phyloP scores from a whole-genome alignment of 2,797 vertebrate genomes.

The Psittacula echo region DNA sequence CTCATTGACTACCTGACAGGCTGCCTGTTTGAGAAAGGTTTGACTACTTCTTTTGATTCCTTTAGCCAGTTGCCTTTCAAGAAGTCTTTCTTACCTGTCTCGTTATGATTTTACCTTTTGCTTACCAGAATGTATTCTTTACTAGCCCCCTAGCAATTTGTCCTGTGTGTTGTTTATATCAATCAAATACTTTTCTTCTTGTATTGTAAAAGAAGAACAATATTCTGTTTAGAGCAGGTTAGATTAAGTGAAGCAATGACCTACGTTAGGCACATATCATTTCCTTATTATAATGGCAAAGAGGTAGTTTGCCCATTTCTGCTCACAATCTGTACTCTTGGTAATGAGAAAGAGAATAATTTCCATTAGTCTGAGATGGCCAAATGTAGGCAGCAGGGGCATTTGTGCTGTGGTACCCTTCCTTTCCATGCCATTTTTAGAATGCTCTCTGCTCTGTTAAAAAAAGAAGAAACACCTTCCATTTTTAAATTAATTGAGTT shows the following conservation, averaged over 20 bases:
- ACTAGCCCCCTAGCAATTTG: neutral
- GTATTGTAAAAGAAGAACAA: neutral
- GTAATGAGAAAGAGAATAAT: neutral
- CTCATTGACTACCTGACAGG: neutral
- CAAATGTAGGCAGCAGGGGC: neutral
- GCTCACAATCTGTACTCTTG: neutral
- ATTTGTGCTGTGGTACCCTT: neutral
- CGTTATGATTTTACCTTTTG: neutral
- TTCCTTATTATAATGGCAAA: neutral
- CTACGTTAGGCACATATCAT: neutral
- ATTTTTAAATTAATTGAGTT: conserved; percentile 35
- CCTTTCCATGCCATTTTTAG: neutral
- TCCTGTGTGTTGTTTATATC: neutral
- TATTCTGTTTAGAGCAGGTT: neutral
- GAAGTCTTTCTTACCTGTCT: neutral
- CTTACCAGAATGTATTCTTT: neutral
- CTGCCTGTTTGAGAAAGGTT: neutral
- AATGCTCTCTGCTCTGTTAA: neutral
- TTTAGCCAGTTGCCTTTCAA: neutral
- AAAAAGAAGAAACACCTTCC: neutral
- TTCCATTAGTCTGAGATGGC: neutral
- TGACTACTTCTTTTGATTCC: neutral
- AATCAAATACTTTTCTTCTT: neutral
- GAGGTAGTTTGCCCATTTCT: neutral
- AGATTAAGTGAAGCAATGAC: neutral